Base-by-base conservation (phyloP, 1,140 invertebrate genomes). In the Drosophila equinoxialis region DNA sequence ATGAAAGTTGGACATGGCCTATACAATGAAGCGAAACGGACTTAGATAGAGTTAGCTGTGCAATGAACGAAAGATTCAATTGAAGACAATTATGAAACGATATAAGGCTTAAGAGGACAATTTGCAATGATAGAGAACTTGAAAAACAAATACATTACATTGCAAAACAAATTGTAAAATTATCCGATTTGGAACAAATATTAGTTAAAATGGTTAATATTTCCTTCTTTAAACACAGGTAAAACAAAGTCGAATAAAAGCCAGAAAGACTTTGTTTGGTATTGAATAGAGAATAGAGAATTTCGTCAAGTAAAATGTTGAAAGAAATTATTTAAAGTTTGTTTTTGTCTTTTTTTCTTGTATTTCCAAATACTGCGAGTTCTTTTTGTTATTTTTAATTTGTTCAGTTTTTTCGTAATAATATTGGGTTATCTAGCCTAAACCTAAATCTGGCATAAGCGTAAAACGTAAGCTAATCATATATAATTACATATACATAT, bases 391-490 rank as follows among this genome's bases (percentile, higher is more conserved):
- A n/a, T n/a, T 62, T 17, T 37, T 14, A 17, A 7, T 57, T 30
- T 57, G 30, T 13, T 57, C n/a, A 30, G 26, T 33, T 60, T 60
- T 60, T 60, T 41, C 7, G 33, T 51, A 13, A n/a, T 45, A 64
- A 55, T 63, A 59, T 76, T 33, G n/a, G 37, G 23, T 23, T 30
- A 42, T 42, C 64, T 69, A 60, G 20, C 66, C 59, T 76, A 64
- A 60, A 42, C 55, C 72, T 68, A 42, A 74, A 51, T 69, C 33
- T 54, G 54, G 73, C 66, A 63, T 60, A 70, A 76, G 60, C 74
- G 73, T 45, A 76, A 45, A 70, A 70, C 66, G 42, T 70, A 59
- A 64, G 54, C 73, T 76, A 70, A 76, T 69, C 59, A 74, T 74
- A 71, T 70, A 77, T 76, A 65, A 63, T 76, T 62, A 70, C 64